Conservation (phyloP, 1,140 invertebrate genomes). For the Chironomus striatipennis region DNA sequence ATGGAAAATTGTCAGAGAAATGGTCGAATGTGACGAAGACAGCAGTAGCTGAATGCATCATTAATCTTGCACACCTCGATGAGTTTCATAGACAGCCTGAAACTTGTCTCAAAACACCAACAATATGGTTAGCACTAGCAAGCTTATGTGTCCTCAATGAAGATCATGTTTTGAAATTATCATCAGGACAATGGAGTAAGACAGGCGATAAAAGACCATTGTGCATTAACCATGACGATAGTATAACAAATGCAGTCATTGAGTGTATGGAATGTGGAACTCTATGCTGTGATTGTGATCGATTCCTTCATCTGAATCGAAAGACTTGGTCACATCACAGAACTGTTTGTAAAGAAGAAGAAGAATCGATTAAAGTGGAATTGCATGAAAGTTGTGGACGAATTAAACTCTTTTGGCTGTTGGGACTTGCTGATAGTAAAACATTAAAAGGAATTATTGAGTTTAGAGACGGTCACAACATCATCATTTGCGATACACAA, state of each 20-base stretch:
- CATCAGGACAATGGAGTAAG: slow-evolving; percentile 60
- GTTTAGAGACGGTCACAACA: slow-evolving; percentile 66
- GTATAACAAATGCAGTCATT: slow-evolving; percentile 86
- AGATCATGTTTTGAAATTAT: slow-evolving; percentile 80
- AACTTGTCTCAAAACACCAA: slow-evolving; percentile 70
- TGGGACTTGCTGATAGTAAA: slow-evolving; percentile 83
- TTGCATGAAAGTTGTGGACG: slow-evolving; percentile 92
- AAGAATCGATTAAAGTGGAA: slow-evolving; percentile 88
- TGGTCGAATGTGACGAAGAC: slow-evolving; percentile 85
- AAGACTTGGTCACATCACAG: slow-evolving; percentile 77
- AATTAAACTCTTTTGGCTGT: slow-evolving; percentile 90
- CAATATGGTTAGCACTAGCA: slow-evolving; percentile 86
- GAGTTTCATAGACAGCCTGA: slow-evolving; percentile 63
- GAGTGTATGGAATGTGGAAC: slow-evolving; percentile 86
- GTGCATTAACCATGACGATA: slow-evolving; percentile 96
- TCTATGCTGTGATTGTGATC: slow-evolving; percentile 90
- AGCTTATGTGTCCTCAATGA: slow-evolving; percentile 87
- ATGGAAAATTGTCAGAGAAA: slow-evolving; percentile 71
- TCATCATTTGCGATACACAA: slow-evolving; percentile 36
- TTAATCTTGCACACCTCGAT: slow-evolving; percentile 72
- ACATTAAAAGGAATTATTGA: slow-evolving; percentile 91
- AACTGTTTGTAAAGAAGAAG: slow-evolving; percentile 93
- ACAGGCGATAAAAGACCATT: slow-evolving; percentile 44
- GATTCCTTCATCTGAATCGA: slow-evolving; percentile 85
- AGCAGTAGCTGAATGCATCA: slow-evolving; percentile 83